These are phyloP conservation scores for Microtus richardsoni DNA, from an alignment of 2,113 vertebrate genomes.

Conservation along the genomic window DNA sequence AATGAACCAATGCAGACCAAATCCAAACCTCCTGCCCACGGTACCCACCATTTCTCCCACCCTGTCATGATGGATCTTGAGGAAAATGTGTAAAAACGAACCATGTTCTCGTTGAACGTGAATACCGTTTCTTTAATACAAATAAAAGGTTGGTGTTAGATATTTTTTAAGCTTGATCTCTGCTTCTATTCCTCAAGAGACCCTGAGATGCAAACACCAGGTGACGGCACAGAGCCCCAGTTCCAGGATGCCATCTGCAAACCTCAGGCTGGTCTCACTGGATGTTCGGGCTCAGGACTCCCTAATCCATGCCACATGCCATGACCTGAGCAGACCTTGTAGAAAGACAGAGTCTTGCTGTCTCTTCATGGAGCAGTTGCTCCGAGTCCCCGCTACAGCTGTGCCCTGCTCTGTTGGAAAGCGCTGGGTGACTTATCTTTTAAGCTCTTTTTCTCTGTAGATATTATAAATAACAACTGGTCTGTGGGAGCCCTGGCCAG, in stretches of 20 bases:
- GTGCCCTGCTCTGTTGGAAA: constrained; percentile 89
- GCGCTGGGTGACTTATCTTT: constrained; percentile 89
- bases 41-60: not conserved
- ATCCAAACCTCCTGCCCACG: not conserved
- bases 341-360: constrained; percentile 92
- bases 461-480: constrained; percentile 87
- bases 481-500: constrained; percentile 78
- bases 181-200: not conserved
- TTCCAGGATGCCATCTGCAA: constrained; percentile 39
- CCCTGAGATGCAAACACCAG: not conserved
- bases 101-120: not conserved
- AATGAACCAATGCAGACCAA: not conserved
- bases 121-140: not conserved
- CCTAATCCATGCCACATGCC: constrained; percentile 87
- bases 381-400: constrained; percentile 91
- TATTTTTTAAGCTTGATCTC: not conserved
- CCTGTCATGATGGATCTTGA: not conserved
- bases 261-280: constrained; percentile 21
- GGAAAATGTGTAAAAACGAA: not conserved
- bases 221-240: not conserved
- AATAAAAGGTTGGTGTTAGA: not conserved
- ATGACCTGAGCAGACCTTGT: constrained; percentile 87
- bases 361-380: constrained; percentile 93
- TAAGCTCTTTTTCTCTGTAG: constrained; percentile 85
- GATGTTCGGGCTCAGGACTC: constrained; percentile 77